Base-by-base conservation (phyloP, 2,888 invertebrate species). In the Dromius quadrimaculatus region DNA sequence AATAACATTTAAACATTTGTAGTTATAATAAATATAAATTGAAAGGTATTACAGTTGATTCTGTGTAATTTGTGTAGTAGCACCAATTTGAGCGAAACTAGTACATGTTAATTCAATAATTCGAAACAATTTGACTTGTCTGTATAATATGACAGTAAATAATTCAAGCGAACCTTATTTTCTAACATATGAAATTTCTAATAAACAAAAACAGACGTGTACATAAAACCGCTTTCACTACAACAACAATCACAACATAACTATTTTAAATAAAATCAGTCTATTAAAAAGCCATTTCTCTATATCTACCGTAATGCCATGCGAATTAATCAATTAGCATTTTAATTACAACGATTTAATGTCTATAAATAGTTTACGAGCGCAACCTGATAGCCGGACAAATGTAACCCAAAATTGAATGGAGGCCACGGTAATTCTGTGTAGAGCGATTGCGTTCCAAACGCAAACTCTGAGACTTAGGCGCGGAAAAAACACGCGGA, bases 301-400 rank as follows among this genome's bases (percentile, higher is more conserved):
- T 28, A 43, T 47, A 65, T n/a, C 11, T n/a, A 41, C n/a, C 9
- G n/a, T 28, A 23, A 28, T 23, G 20, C n/a, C n/a, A 50, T 20
- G 11, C 19, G 41, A 41, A 70, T 70, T 28, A 43, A 70, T 70
- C 23, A 62, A 62, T 63, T 70, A 63, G 54, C 62, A 62, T 63
- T 50, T 70, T 63, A 70, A 70, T 70, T 50, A 38, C 32, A 15
- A 17, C 17, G 23, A 61, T 38, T 68, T 62, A 50, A 41, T 1
- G 11, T 43, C 57, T 59, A 68, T 59, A 59, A 59, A 59, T 45
- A 43, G 28, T 68, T 68, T 59, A 68, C 45, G 68, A 43, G 43
- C 20, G 59, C 59, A 68, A 68, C 13, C 17, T n/a, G 57, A 59
- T 68, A 32, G n/a, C 11, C 11, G 45, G 19, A 47, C 5, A 59